Base-by-base conservation (phyloP, 2,888 invertebrate species). In the Alitta virens region DNA sequence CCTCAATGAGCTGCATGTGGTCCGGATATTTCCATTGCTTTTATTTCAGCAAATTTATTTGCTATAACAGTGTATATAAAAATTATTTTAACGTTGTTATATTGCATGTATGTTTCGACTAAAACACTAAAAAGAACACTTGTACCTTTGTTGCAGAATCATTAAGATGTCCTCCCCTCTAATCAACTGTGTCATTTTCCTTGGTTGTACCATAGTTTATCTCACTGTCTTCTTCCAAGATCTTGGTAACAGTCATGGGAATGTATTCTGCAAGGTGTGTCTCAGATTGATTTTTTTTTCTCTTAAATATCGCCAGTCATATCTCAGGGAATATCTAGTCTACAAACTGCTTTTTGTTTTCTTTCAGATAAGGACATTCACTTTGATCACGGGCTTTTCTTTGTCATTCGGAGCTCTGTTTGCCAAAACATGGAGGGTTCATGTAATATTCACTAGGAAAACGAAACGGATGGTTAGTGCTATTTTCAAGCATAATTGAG, bases 121-220 rank as follows among this genome's bases (percentile, higher is more conserved):
- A 33, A 33, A 33, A 33, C 33, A n/a, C n/a, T n/a, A n/a, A n/a
- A n/a, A n/a, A n/a, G n/a, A n/a, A n/a, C n/a, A n/a, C 33, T 33
- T 33, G 33, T 33, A 33, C n/a, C 21, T 46, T 46, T n/a, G 46
- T 16, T 46, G 5, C 66, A 76, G 77, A 62, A 64, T 72, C 26
- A 73, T 77, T 9, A 77, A 77, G 63, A 68, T 76, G 70, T 76
- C 77, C 0, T 75, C 75, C 1, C 77, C 77, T 0, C 64, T 70
- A 12, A 72, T 77, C 46, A 77, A 77, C 68, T 75, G 75, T 60
- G 57, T 76, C 12, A 70, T 77, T n/a, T 67, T 76, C 14, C 24
- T 71, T 5, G 77, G 76, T 1, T 74, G 73, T 62, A 57, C 75
- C 5, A 26, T 75, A 27, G 70, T 70, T 33, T 76, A 74, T 58